Percentiles rank a stretch among this genome's conserved stretches.
These are phyloP conservation scores for Gallinago undulata DNA, from an alignment of 2,113 vertebrate genomes.

Conservation along the genomic window DNA sequence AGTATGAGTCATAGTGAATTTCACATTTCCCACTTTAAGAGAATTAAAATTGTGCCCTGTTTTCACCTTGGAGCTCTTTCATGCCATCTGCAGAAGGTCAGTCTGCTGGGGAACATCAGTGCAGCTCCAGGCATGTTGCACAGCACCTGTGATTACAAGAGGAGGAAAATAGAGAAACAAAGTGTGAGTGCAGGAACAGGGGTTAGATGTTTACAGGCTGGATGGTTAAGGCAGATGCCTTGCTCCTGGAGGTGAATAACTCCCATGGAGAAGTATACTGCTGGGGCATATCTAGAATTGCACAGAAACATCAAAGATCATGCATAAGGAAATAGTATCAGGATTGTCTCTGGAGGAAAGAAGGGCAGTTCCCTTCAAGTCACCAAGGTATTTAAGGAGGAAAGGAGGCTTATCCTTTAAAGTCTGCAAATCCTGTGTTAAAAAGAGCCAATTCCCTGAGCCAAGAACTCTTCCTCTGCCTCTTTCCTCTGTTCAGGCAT, in stretches of 20 bases:
- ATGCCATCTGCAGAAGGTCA: not conserved
- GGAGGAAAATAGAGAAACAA: not conserved
- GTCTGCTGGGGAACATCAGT: not conserved
- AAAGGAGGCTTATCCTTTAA: not conserved
- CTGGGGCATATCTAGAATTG: not conserved
- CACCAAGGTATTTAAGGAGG: not conserved
- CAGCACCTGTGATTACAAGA: not conserved
- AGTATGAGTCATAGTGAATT: not conserved
- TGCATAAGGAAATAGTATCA: not conserved
- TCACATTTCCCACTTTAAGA: not conserved
- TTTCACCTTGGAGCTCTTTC: not conserved
- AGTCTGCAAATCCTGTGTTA: not conserved
- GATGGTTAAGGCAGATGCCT: not conserved
- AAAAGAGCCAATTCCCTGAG: not conserved
- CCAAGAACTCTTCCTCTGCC: not conserved
- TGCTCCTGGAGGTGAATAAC: not conserved
- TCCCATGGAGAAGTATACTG: not conserved
- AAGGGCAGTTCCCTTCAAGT: not conserved
- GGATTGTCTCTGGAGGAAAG: not conserved
- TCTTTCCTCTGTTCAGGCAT: not conserved
- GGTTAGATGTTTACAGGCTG: not conserved
- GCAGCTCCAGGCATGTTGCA: not conserved
- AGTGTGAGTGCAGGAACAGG: accelerated
- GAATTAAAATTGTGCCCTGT: not conserved
- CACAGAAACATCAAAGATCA: not conserved